Evolutionary conservation across 2,888 invertebrate species (phyloP).

Genomic region (Drosophila demipolita): DNA sequence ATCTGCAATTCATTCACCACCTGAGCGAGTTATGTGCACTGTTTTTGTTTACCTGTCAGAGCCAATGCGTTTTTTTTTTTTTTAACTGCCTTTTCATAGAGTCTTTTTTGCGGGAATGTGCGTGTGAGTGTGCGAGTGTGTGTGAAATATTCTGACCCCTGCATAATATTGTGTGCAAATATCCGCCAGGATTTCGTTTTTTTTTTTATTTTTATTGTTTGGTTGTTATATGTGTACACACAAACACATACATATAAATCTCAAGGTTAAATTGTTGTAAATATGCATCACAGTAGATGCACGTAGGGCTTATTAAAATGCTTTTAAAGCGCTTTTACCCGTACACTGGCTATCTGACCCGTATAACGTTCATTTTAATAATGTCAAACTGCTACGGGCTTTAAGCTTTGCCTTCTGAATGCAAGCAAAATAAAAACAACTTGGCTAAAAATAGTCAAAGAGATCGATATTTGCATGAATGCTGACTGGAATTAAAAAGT

Average conservation of each 20-base stretch:
- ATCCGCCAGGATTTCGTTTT: constrained; percentile 44
- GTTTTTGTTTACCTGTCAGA: constrained; percentile 43
- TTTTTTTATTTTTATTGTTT: constrained; percentile 1
- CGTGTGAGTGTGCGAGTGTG: neutral
- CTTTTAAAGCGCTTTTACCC: constrained; percentile 21
- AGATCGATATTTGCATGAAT: constrained; percentile 38
- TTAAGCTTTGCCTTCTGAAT: constrained; percentile 51
- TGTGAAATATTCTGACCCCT: constrained; percentile 26
- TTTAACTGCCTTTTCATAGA: constrained; percentile 62
- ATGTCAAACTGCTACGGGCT: constrained; percentile 55
- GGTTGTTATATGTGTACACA: neutral
- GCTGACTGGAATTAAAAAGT: neutral
- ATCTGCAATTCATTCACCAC: constrained; percentile 11
- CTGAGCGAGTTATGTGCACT: constrained; percentile 56
- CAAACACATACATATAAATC: constrained; percentile 54
- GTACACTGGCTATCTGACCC: constrained; percentile 42
- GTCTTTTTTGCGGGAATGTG: constrained; percentile 19
- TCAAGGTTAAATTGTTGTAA: constrained; percentile 73
- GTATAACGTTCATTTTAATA: constrained; percentile 62
- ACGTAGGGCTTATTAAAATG: constrained; percentile 55
- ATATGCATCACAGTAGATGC: constrained; percentile 62
- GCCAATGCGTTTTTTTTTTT: constrained; percentile 51
- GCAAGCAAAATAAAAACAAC: constrained; percentile 15
- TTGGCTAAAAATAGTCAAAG: constrained; percentile 21
- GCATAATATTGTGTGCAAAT: constrained; percentile 34